Evolutionary conservation across 2,113 vertebrate species (phyloP), one percentile per base, ranked within the genome.

Genomic region (Ginglymostoma cirratum): DNA sequence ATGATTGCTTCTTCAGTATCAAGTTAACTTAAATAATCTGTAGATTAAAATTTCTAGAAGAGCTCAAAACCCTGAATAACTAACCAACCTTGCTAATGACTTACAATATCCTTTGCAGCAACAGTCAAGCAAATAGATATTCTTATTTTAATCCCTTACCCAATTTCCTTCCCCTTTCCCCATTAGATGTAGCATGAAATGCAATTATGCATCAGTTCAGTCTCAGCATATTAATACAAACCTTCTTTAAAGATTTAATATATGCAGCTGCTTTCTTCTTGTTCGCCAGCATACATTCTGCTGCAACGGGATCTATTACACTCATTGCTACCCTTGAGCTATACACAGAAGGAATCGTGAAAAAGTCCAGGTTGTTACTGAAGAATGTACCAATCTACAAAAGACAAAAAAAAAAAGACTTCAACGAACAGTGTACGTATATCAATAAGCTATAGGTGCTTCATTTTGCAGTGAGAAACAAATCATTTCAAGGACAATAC

Each of bases 321-420:
- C 97, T 97, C 15, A 96, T 96, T 24, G 98, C 97, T 42, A 97
- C 97, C 97, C 97, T 98, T 0, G 98, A 98, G 95, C 98, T 98
- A 19, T 98, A 99, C 97, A 98, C 99, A 69, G 99, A 0, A 0
- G 98, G 98, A 30, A 97, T 96, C 24, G 98, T 98, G 96, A 99
- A 99, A 96, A 98, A 98, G 96, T 99, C 98, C 97, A 99, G 97
- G 95, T 99, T 99, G 98, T 99, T 99, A 97, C 98, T 98, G 96
- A 99, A 99, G 97, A 99, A 99, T 0, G 99, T 99, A 48, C 99
- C 98, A 78, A 99, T 98, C 99, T 99, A 98, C 48, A 34, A 69
- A 69, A 69, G 38, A 97, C 42, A 94, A 34, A 90, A 4, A 69
- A 38, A 93, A 94, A 94, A 10, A 42, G 23, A 95, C 6, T 85